Percentiles rank a stretch among this genome's conserved stretches.
Evolutionary conservation across 2,797 vertebrate genomes (phyloP).

Genomic region (Falco concolor): DNA sequence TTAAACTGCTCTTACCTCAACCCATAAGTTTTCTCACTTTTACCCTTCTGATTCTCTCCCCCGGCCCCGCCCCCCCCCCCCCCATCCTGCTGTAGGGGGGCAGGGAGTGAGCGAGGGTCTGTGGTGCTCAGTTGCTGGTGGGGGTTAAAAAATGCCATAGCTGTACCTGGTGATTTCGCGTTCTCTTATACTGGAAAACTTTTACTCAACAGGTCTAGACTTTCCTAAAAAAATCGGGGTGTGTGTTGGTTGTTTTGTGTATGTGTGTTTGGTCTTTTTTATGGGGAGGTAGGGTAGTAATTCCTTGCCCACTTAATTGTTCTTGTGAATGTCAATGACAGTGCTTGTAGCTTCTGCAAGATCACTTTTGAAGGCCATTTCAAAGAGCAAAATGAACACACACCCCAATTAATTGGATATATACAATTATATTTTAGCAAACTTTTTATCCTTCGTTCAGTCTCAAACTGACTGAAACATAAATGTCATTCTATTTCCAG

Average conservation of each 20-base stretch:
- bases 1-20: too few relatives aligned
- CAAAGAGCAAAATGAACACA: background rate
- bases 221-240: background rate
- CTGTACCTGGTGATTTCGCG: background rate
- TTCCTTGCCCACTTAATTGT: too few relatives aligned
- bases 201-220: background rate
- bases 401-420: background rate
- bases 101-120: background rate
- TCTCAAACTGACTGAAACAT: background rate
- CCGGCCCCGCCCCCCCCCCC: too few relatives aligned
- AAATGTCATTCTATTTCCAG: background rate
- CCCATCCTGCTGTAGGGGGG: too few relatives aligned
- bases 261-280: too few relatives aligned
- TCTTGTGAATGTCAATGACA: background rate
- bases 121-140: background rate
- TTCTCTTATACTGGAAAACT: background rate
- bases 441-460: background rate
- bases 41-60: background rate
- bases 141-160: background rate
- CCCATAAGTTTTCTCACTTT: too few relatives aligned
- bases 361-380: background rate
- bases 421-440: background rate
- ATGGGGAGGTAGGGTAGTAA: rapidly evolving
- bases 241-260: too few relatives aligned
- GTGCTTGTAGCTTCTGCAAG: background rate